Evolutionary conservation across 2,113 vertebrate genomes (phyloP), one percentile per base, ranked within the genome.

Genomic region (Xiphophorus hellerii): DNA sequence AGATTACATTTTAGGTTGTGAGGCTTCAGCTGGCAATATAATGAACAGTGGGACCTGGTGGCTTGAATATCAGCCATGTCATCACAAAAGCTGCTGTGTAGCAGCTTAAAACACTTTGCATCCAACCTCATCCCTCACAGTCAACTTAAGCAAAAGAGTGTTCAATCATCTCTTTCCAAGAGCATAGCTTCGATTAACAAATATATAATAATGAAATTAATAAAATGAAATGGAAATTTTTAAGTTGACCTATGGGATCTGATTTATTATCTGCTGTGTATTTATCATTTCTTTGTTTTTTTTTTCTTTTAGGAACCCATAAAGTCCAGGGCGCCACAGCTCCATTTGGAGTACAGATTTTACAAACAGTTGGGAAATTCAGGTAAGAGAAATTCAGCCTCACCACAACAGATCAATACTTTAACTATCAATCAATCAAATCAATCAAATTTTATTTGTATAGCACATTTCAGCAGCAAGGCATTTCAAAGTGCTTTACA

Each of bases 261-360:
- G 7, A 22, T 54, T 20, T 25, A 54, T n/a, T 58, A 58, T n/a
- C 17, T 58, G 20, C 25, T 3, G 25, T n/a, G 69, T 65, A 64
- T 35, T 54, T 20, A 44, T 73, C 31, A 13, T 33, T 69, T 8
- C 28, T 11, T 35, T 67, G 10, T 65, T n/a, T 1, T 44, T 66
- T 66, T 62, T 71, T 66, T 73, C 60, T 92, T 91, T 66, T 62
- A 99, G 98, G 98, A 99, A 94, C 98, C 98, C 74, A 98, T 98
- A 80, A 99, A 99, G 89, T 99, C 98, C 67, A 95, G 97, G 81
- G 98, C 98, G 4, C 98, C 98, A 0, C 98, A 99, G 90, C 96
- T 99, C 78, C 98, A 99, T 91, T 94, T 99, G 94, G 98, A 99
- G 85, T 99, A 99, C 87, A 96, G 98, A 71, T 99, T 98, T 95